Evolutionary conservation across 2,113 vertebrate species (phyloP), one percentile per base, ranked within the genome.

Genomic region (Melanerpes aurifrons): DNA sequence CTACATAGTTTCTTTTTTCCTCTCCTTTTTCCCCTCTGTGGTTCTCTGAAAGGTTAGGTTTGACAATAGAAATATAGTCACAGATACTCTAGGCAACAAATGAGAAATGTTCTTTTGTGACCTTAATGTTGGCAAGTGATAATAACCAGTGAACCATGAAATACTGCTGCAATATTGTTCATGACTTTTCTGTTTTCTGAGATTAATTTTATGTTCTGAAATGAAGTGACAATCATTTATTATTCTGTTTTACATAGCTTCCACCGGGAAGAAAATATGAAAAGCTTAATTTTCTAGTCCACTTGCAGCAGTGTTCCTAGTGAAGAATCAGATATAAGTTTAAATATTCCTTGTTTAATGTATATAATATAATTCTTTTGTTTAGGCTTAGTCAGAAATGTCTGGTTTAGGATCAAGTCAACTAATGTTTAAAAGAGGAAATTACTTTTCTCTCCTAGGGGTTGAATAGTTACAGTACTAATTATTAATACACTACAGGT

Each of bases 271-370:
- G 90, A 74, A 95, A 91, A 77, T 93, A 97, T 96, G 93, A 97
- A 97, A 97, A 94, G 88, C 90, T 95, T 97, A 94, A 97, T 98
- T 98, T 98, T 97, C 97, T 96, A 97, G 85, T 95, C 92, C 93
- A 96, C 76, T 97, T 97, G 95, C 73, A 87, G 56, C 62, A 63
- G 66, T 90, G 67, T 90, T 97, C 87, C 93, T 85, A 71, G 86
- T 79, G 86, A 94, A 79, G 81, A 84, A 89, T 94, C 61, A 89
- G 48, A 69, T 89, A 70, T 90, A 88, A 85, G 31, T 85, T 54
- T 90, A 96, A 94, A 91, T 93, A 93, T 92, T 91, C 75, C 64
- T 90, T 86, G 58, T 81, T 96, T 95, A 96, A 94, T 86, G 40
- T 88, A 75, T 92, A 88, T 61, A 92, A 22, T 81, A 72, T 67